These are phyloP conservation scores for Ispidina picta DNA, from an alignment of 2,797 vertebrate genomes.

Conservation along the genomic window DNA sequence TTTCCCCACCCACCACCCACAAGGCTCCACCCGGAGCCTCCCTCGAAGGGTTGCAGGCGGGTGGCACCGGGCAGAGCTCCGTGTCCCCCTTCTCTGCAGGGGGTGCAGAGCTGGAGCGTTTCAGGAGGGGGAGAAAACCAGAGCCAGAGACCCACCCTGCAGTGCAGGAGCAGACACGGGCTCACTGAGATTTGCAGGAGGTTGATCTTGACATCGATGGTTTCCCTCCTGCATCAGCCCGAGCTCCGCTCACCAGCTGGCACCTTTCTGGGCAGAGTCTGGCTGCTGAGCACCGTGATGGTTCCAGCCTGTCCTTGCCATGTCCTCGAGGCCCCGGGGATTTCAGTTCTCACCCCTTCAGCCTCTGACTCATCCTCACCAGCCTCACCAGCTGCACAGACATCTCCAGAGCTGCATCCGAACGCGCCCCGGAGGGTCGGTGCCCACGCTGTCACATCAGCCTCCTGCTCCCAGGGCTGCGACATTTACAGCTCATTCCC, in stretches of 20 bases:
- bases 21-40: neutral
- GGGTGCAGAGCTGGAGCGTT: neutral
- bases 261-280: neutral
- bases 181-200: neutral
- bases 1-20: neutral
- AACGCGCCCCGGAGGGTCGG: neutral
- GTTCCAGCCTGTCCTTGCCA: neutral
- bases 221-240: neutral
- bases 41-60: neutral
- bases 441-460: neutral
- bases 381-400: neutral
- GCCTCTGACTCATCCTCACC: neutral
- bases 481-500: neutral
- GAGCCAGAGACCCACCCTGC: neutral
- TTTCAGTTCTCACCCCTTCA: neutral
- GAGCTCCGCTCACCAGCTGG: neutral
- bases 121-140: neutral
- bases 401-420: neutral
- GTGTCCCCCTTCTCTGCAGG: neutral
- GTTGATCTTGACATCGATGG: neutral
- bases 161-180: neutral
- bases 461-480: neutral
- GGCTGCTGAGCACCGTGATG: neutral
- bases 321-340: neutral
- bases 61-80: neutral